A percentile compares a stretch with the other conserved stretches of the same genome.
Conservation (phyloP, 2,113 vertebrate genomes). For the Pterocles orientalis region DNA sequence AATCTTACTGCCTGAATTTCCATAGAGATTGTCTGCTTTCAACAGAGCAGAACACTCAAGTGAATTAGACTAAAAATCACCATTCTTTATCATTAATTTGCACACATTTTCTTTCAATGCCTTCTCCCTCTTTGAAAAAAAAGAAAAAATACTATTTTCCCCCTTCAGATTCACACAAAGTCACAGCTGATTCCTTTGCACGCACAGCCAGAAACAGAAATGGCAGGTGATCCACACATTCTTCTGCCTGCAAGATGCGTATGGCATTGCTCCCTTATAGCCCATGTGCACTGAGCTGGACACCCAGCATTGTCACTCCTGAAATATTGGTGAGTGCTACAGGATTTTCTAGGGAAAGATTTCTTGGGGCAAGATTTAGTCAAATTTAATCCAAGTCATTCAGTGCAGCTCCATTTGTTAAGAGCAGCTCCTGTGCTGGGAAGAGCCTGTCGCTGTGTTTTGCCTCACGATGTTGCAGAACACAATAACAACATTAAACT, state of each 20-base stretch:
- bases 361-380: constrained; percentile 62
- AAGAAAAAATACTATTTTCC: background rate
- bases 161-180: background rate
- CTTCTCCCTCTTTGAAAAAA: background rate
- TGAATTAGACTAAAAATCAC: background rate
- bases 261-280: background rate
- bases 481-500: constrained; percentile 70
- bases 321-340: constrained; percentile 53
- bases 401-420: constrained; percentile 32
- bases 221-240: background rate
- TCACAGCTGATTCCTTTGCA: background rate
- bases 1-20: background rate
- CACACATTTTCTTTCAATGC: background rate
- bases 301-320: constrained; percentile 17
- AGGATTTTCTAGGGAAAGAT: constrained; percentile 61
- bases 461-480: constrained; percentile 49
- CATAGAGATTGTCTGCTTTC: background rate
- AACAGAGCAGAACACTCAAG: background rate
- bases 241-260: background rate
- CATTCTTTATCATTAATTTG: constrained; percentile 26
- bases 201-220: background rate
- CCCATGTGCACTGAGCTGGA: background rate
- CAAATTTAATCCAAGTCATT: constrained; percentile 61
- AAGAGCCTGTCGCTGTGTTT: constrained; percentile 22
- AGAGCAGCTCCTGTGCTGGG: constrained; percentile 22